Base-by-base conservation (phyloP, 2,113 vertebrate species). In the Myrmecophaga tridactyla region DNA sequence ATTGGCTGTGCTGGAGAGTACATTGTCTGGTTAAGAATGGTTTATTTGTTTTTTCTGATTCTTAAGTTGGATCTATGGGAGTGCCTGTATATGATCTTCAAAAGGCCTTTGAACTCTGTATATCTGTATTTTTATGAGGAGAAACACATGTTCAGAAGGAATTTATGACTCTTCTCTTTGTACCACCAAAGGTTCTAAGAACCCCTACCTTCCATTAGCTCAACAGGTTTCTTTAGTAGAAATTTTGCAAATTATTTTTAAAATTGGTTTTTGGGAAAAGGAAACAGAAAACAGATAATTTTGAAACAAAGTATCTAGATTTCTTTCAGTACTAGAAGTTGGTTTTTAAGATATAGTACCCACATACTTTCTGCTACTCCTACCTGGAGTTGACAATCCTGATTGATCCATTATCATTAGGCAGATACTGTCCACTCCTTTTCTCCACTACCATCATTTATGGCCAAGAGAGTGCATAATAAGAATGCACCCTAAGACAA, bases 21-120 rank as follows among this genome's bases (percentile, higher is more conserved):
- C 31, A 34, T 89, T 94, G 77, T 94, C 75, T 94, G 31, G 29
- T 89, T 88, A 51, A 89, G 63, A 75, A 89, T 93, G 56, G 62
- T 87, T 84, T 88, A 63, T 10, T 95, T 93, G 41, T 29, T 82
- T 90, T 69, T 92, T 18, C 13, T 62, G 36, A 41, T 73, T 93
- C 73, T 86, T 92, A 62, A 62, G 67, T 29, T 88, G 51, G 6
- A 15, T 39, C 46, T 89, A 0, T 82, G 51, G 65, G 10, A 25
- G 0, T 41, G 25, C 41, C 43, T 56, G 27, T 41, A 89, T 46
- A 36, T 77, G 34, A 36, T 60, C 72, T 93, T 85, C 36, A 21
- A 77, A 48, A 51, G 70, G 4, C 69, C 7, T 95, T 36, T 86
- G 46, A 81, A 72, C 27, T 80, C 70, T 60, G 31, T 56, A 3